Conservation (phyloP, 1,140 invertebrate species). For the Ectropis grisescens region DNA sequence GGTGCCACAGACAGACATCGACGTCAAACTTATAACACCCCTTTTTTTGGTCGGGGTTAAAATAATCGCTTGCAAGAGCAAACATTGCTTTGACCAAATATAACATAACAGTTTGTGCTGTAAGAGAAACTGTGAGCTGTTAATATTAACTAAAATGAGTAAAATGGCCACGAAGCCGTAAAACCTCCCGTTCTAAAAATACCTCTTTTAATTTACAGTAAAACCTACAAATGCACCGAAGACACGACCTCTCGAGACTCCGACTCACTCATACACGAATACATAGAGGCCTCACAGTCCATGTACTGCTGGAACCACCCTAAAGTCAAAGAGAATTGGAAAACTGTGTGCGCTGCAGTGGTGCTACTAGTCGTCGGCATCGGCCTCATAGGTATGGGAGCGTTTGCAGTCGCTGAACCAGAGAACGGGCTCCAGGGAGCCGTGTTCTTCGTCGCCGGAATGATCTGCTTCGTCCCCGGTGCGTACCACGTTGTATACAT, state of each 20-base stretch:
- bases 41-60: too few relatives aligned
- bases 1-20: too few relatives aligned
- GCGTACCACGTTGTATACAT: slow-evolving; percentile 89
- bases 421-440: slow-evolving; percentile 81
- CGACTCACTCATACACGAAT: slow-evolving; percentile 85
- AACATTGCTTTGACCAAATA: too few relatives aligned
- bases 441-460: slow-evolving; percentile 84
- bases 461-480: slow-evolving; percentile 86
- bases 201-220: slow-evolving; percentile 51
- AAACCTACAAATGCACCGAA: slow-evolving; percentile 76
- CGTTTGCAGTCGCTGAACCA: slow-evolving; percentile 77
- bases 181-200: too few relatives aligned
- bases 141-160: too few relatives aligned
- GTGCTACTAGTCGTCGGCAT: slow-evolving; percentile 81
- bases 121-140: too few relatives aligned
- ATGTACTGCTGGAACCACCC: slow-evolving; percentile 85
- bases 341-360: slow-evolving; percentile 84
- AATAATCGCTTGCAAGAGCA: too few relatives aligned
- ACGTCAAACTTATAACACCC: too few relatives aligned
- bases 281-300: slow-evolving; percentile 74
- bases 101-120: too few relatives aligned
- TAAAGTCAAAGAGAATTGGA: slow-evolving; percentile 88
- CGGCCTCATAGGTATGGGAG: slow-evolving; percentile 81
- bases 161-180: too few relatives aligned
- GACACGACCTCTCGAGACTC: slow-evolving; percentile 82